Evolutionary conservation across 2,888 invertebrate species (phyloP), one percentile per base, ranked within the genome.

Genomic region (Pseudococcus jackbeardsleyi): DNA sequence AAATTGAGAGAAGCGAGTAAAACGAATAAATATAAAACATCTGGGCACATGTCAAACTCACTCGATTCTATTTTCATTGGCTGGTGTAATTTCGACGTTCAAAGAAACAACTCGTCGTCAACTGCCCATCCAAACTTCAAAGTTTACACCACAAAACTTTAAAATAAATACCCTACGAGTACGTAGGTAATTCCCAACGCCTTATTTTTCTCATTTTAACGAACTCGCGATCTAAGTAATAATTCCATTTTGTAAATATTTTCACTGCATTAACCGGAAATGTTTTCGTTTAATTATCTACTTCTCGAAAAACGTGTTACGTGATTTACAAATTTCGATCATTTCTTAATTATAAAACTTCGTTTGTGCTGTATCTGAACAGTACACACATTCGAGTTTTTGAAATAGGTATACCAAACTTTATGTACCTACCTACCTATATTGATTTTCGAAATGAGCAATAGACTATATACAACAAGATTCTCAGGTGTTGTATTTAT

Each of bases 191-290:
- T 33, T 33, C 26, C 3, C 26, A 4, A 11, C 7, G 22, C 22
- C 9, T 64, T 64, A 64, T 22, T 64, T 64, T 64, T 22, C 64
- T 64, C 64, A 1, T 64, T 22, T 64, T 64, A 64, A 64, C 19
- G 19, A 7, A 64, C 19, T 22, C 22, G 3, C 39, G 39, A 42
- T 8, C 9, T 1, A 22, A 64, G 22, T 11, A 64, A 64, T 64
- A 64, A 64, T 64, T 64, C 64, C 8, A 22, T 64, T 64, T 64
- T 64, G 64, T 64, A 22, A 64, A 64, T 64, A 64, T 64, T 64
- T 64, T 64, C 64, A 64, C 22, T 64, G 64, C 64, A 64, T 64
- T 64, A 64, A 64, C 22, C 64, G 64, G 64, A 64, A 64, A 64
- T 64, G 64, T 64, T 64, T 64, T 64, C 22, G 9, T 64, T 64